A percentile compares a stretch with the other conserved stretches of the same genome.
Conservation (phyloP, 2,113 vertebrate genomes). For the Platysteira castanea region DNA sequence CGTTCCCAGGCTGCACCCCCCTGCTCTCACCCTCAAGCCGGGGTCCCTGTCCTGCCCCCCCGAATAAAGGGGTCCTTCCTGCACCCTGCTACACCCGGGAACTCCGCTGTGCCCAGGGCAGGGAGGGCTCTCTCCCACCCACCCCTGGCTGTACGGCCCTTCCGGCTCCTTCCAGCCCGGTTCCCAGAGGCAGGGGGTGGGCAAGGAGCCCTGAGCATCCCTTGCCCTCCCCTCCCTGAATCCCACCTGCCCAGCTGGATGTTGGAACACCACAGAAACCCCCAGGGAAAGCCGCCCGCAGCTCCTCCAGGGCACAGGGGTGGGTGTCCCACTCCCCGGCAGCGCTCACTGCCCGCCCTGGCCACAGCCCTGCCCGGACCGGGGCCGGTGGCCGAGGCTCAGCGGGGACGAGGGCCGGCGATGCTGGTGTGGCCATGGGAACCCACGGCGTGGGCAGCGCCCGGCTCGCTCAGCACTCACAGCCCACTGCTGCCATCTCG, state of each 20-base stretch:
- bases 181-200: too few relatives aligned
- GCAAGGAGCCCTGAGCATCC: not conserved
- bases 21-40: not conserved
- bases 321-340: not conserved
- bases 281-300: not conserved
- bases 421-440: not conserved
- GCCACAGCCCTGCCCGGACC: too few relatives aligned
- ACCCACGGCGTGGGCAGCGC: accelerated
- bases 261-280: not conserved
- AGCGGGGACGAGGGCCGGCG: not conserved
- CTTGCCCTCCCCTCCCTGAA: too few relatives aligned
- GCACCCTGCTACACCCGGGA: not conserved
- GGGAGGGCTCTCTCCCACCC: not conserved
- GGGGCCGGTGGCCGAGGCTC: not conserved
- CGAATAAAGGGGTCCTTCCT: not conserved
- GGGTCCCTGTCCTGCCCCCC: not conserved
- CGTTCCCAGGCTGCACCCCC: not conserved
- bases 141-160: too few relatives aligned
- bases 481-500: conserved; percentile 46
- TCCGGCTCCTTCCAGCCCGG: not conserved
- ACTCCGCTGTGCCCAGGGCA: accelerated
- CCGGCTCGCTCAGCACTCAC: not conserved
- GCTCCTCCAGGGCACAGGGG: accelerated
- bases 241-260: too few relatives aligned
- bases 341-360: not conserved